Evolutionary conservation across 1,140 invertebrate genomes (phyloP), one percentile per base, ranked within the genome.

Genomic region (Trichogramma pretiosum): DNA sequence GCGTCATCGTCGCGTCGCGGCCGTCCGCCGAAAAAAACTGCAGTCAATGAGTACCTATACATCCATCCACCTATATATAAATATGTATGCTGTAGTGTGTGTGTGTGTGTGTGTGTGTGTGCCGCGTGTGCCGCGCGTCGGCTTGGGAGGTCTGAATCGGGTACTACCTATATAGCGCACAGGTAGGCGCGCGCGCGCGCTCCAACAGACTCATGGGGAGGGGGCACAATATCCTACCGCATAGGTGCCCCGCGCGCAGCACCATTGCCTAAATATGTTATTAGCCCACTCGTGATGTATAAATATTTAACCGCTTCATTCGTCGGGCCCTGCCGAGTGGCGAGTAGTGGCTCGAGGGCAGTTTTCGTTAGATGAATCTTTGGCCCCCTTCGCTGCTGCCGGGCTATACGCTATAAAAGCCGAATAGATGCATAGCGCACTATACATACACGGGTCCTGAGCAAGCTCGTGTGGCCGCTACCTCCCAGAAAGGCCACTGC

Each of bases 231-330:
- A 22, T n/a, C 19, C 23, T 30, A 24, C 38, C 14, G 24, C 17
- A 14, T 17, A 45, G n/a, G 22, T 8, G n/a, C n/a, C n/a, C 23
- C 22, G 22, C 22, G 23, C 23, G 19, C 32, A 24, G 1, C 33
- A 34, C 67, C 66, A 64, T 58, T 53, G 56, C 60, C 63, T 67
- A 68, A 68, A 68, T 68, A 68, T 68, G 65, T 68, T 68, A 68
- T 68, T 68, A 68, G 63, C 61, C 62, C 60, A 64, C 63, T 43
- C 37, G 4, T 33, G 4, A 11, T 33, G 5, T 33, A 3, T 13
- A n/a, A n/a, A 33, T 33, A 63, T 68, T 66, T 68, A 67, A 68
- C 65, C 61, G 65, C 64, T 68, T 67, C 64, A 67, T 67, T 67
- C 56, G 56, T n/a, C n/a, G 56, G 54, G 54, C 54, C 39, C 24